These are phyloP conservation scores for Germaria angustata DNA, from an alignment of 2,888 invertebrate genomes.

Conservation along the genomic window DNA sequence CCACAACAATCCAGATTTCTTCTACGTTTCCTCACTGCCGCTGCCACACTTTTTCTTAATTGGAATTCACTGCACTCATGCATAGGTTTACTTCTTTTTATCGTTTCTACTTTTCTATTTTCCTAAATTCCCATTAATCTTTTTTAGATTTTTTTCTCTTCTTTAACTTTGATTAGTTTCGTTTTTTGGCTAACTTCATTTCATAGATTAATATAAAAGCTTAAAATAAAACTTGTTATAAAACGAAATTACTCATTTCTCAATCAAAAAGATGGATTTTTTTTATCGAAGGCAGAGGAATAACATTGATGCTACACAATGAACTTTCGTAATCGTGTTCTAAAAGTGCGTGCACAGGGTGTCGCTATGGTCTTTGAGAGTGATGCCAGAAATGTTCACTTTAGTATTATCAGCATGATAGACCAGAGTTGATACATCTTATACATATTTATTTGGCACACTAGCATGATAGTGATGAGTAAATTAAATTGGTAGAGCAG, in stretches of 20 bases:
- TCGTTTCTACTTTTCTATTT: conserved; percentile 22
- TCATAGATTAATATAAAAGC: conserved; percentile 43
- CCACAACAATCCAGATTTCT: conserved; percentile 58
- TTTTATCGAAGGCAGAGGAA: conserved; percentile 53
- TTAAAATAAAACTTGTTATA: conserved; percentile 57
- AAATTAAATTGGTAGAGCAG: too few relatives aligned
- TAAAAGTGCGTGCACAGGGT: conserved; percentile 65
- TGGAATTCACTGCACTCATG: conserved; percentile 65
- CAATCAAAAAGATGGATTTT: conserved; percentile 63
- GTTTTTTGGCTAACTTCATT: conserved; percentile 52
- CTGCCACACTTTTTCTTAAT: conserved; percentile 63
- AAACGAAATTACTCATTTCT: conserved; percentile 67
- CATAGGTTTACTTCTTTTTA: conserved; percentile 60
- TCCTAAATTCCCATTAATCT: conserved; percentile 6
- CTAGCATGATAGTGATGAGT: not conserved
- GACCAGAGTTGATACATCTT: not conserved
- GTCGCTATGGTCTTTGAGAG: not conserved
- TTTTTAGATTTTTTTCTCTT: not conserved
- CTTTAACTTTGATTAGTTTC: not conserved
- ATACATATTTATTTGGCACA: not conserved
- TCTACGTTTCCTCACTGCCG: conserved; percentile 64
- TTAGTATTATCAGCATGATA: not conserved
- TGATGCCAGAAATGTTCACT: conserved; percentile 7
- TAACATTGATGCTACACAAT: conserved; percentile 58
- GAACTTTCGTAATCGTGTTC: conserved; percentile 59